Evolutionary conservation across 1,140 invertebrate species (phyloP).

Genomic region (Belonocnema kinseyi): DNA sequence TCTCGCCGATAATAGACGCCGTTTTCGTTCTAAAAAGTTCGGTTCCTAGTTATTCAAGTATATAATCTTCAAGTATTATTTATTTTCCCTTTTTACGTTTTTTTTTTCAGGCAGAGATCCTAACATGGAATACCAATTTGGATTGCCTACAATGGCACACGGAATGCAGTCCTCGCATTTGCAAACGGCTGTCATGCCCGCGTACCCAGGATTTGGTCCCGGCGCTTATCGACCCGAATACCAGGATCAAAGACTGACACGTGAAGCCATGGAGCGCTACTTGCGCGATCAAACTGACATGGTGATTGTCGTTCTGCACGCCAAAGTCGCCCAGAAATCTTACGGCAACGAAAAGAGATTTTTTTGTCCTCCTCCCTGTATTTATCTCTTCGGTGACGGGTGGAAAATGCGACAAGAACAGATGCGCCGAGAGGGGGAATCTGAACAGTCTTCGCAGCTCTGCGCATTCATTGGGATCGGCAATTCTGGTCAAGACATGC

Average conservation of each 20-base stretch:
- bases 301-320: conserved; percentile 97
- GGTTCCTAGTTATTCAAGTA: too few relatives aligned
- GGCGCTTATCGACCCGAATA: conserved; percentile 83
- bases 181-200: conserved; percentile 80
- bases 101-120: background rate
- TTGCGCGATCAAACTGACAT: conserved; percentile 95
- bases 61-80: too few relatives aligned
- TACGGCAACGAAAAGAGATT: conserved; percentile 99
- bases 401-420: conserved; percentile 96
- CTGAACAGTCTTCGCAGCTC: conserved; percentile 92
- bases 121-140: conserved; percentile 87
- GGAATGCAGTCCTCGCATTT: conserved; percentile 87
- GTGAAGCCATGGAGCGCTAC: conserved; percentile 97
- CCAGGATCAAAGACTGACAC: conserved; percentile 87
- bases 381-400: conserved; percentile 98
- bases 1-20: too few relatives aligned
- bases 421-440: conserved; percentile 91
- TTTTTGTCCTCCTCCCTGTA: conserved; percentile 99
- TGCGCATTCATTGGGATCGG: conserved; percentile 99
- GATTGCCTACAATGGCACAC: conserved; percentile 80
- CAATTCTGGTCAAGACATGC: conserved; percentile 99
- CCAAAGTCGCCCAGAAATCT: conserved; percentile 99
- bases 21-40: too few relatives aligned
- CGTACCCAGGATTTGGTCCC: conserved; percentile 77
- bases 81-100: background rate